Conservation (phyloP, 1,140 invertebrate genomes). For the Atta cephalotes region DNA sequence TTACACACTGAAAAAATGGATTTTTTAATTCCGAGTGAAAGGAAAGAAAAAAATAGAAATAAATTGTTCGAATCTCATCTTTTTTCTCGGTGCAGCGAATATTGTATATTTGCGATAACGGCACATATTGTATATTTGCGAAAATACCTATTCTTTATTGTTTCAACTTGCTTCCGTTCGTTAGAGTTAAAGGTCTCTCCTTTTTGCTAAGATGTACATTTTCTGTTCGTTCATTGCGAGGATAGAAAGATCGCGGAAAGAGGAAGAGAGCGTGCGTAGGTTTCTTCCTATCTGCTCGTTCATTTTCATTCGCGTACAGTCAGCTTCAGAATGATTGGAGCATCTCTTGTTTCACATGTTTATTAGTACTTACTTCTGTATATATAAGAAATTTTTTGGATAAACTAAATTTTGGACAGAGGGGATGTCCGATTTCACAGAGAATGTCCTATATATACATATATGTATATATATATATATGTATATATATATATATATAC, state of each 20-base stretch:
- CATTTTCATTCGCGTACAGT: constrained; percentile 36
- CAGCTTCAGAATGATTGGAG: not conserved
- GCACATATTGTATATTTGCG: not conserved
- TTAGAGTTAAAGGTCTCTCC: constrained; percentile 2
- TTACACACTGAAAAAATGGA: not conserved
- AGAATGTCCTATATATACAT: no score
- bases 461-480: no score
- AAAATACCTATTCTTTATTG: constrained; percentile 9
- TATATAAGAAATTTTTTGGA: no score
- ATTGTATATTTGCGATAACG: no score
- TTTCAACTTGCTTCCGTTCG: constrained; percentile 6
- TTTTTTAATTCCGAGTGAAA: not conserved
- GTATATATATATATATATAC: no score
- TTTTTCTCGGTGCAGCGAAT: not conserved
- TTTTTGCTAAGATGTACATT: constrained; percentile 19
- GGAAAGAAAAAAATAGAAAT: not conserved
- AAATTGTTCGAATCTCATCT: not conserved
- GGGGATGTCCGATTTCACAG: no score
- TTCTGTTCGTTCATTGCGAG: constrained; percentile 31
- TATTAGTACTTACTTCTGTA: not conserved
- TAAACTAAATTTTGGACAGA: no score
- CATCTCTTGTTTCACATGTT: not conserved
- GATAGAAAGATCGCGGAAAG: constrained; percentile 15
- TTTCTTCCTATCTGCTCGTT: constrained; percentile 17
- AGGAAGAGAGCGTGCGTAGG: constrained; percentile 27